Conservation (phyloP, 2,797 vertebrate species). For the Psittacula echo region DNA sequence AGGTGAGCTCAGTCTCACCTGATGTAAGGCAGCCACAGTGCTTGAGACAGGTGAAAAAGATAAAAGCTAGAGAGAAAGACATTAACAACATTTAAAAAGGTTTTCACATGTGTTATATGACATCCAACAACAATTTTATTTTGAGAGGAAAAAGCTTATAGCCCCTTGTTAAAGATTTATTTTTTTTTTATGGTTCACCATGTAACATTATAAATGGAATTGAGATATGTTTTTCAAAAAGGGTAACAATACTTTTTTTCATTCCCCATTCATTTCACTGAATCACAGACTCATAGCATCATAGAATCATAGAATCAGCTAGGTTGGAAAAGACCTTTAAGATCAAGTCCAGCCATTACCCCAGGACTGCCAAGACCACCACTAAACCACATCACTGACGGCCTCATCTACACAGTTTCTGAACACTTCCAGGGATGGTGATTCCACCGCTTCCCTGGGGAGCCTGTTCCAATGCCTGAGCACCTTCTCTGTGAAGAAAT, state of each 20-base stretch:
- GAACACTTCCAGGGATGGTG: not conserved
- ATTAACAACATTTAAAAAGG: not conserved
- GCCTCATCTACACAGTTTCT: not conserved
- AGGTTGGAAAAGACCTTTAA: not conserved
- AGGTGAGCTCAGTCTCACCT: not conserved
- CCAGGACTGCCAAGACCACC: not conserved
- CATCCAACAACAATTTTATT: not conserved
- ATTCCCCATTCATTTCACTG: not conserved
- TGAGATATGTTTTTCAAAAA: not conserved
- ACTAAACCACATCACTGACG: not conserved
- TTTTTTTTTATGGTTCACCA: not conserved
- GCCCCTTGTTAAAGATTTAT: not conserved
- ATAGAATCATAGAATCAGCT: not conserved
- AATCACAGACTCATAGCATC: not conserved
- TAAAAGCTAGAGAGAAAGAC: not conserved
- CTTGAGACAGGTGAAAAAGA: not conserved
- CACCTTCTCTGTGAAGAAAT: not conserved
- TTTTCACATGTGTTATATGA: not conserved
- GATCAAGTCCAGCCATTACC: not conserved
- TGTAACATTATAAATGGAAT: not conserved
- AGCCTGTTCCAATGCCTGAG: not conserved
- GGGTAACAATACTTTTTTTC: not conserved
- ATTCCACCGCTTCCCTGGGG: not conserved
- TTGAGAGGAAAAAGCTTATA: not conserved
- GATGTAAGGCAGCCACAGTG: not conserved